Percentiles rank a stretch among this genome's conserved stretches.
Evolutionary conservation across 2,888 invertebrate species (phyloP).

Genomic region (Saturnia pavonia): DNA sequence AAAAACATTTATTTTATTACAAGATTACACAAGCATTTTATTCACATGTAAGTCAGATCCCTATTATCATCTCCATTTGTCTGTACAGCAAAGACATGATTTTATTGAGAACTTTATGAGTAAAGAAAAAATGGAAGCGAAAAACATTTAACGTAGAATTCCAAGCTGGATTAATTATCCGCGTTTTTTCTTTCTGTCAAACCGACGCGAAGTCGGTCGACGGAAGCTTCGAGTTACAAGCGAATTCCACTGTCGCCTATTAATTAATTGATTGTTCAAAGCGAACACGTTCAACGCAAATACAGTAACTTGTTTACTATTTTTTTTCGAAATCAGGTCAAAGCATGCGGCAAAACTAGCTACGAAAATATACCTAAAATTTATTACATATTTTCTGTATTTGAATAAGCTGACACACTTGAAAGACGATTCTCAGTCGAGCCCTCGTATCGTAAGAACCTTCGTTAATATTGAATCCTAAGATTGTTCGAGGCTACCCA

Average conservation of each 20-base stretch:
- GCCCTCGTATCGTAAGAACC: too few relatives aligned
- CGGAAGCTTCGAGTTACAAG: constrained; percentile 48
- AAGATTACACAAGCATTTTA: not conserved
- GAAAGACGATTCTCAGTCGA: too few relatives aligned
- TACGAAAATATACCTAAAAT: too few relatives aligned
- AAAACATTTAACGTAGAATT: constrained; percentile 54
- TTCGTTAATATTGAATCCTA: too few relatives aligned
- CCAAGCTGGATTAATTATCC: constrained; percentile 58
- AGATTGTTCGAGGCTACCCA: too few relatives aligned
- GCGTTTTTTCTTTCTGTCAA: constrained; percentile 58
- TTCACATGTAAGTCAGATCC: not conserved
- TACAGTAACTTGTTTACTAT: constrained; percentile 17
- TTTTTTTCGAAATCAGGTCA: not conserved
- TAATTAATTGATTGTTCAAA: constrained; percentile 63
- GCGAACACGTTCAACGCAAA: too few relatives aligned
- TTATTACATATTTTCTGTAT: too few relatives aligned
- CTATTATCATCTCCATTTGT: not conserved
- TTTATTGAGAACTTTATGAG: not conserved
- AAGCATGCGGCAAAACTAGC: not conserved
- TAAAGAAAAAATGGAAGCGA: constrained; percentile 26
- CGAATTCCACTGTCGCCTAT: constrained; percentile 52
- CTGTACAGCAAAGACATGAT: not conserved
- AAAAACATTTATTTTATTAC: not conserved
- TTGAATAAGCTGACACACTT: too few relatives aligned
- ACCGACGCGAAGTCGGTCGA: constrained; percentile 33